Percentiles rank a stretch among this genome's conserved stretches.
These are phyloP conservation scores for Coreoperca whiteheadi DNA, from an alignment of 2,113 vertebrate genomes.

Conservation along the genomic window DNA sequence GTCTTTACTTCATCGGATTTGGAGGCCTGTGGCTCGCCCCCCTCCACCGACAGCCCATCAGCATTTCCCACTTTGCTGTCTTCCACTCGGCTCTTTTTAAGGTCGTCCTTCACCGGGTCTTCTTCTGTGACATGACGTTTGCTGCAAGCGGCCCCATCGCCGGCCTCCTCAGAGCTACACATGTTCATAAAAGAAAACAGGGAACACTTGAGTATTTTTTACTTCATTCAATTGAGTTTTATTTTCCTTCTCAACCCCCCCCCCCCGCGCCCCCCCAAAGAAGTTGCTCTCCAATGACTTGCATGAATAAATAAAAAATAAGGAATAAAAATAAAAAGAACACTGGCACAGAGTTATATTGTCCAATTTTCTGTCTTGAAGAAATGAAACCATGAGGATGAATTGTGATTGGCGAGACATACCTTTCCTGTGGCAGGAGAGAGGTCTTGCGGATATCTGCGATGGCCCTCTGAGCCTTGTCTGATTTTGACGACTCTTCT, in stretches of 20 bases:
- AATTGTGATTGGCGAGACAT: background rate
- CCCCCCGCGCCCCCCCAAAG: no score
- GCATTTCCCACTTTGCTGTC: slow-evolving; percentile 12
- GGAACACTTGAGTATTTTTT: background rate
- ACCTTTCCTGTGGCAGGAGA: slow-evolving; percentile 67
- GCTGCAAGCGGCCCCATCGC: slow-evolving; percentile 70
- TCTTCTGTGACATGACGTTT: slow-evolving; percentile 78
- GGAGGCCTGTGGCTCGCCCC: background rate
- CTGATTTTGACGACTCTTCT: slow-evolving; percentile 25
- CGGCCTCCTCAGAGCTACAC: slow-evolving; percentile 73
- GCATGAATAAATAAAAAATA: no score
- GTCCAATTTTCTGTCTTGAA: background rate
- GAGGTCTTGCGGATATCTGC: slow-evolving; percentile 35
- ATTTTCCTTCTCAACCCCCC: background rate
- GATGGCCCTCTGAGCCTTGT: background rate
- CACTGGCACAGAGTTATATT: background rate
- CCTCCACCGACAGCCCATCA: slow-evolving; percentile 14
- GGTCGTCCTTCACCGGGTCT: slow-evolving; percentile 78
- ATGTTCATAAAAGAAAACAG: background rate
- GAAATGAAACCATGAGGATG: background rate
- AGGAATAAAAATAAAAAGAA: background rate
- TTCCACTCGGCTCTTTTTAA: slow-evolving; percentile 84
- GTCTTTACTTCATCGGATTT: slow-evolving; percentile 37
- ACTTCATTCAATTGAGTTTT: background rate
- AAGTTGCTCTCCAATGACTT: background rate